Evolutionary conservation across 2,797 vertebrate species (phyloP).

Genomic region (Sebastes iracundus): DNA sequence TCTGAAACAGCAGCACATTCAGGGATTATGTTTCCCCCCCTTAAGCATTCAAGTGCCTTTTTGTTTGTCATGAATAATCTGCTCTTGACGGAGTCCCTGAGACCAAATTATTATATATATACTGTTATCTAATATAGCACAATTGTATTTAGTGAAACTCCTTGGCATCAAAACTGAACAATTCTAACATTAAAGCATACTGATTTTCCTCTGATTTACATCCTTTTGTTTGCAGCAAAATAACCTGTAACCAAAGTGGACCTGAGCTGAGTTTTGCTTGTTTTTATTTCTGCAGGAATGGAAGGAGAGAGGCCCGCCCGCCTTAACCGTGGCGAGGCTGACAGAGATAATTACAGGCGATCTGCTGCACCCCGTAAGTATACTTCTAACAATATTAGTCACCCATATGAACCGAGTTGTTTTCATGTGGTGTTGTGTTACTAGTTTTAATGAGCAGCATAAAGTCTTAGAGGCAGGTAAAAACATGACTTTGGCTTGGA

Average conservation of each 20-base stretch:
- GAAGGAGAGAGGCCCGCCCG: conserved; percentile 96
- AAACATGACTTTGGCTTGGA: background rate
- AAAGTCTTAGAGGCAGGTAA: background rate
- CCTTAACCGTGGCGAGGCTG: conserved; percentile 93
- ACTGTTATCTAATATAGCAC: no score
- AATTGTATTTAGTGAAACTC: background rate
- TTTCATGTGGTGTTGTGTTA: background rate
- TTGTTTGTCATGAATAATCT: background rate
- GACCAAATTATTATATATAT: no score
- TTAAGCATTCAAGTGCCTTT: background rate
- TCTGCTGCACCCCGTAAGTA: conserved; percentile 94
- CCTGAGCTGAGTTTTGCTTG: background rate
- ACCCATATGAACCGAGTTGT: background rate
- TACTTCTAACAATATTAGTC: background rate
- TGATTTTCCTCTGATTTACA: background rate
- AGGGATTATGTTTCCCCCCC: background rate
- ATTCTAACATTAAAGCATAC: background rate
- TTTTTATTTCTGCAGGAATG: conserved; percentile 82
- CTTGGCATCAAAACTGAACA: background rate
- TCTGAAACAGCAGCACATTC: background rate
- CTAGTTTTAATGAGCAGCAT: background rate
- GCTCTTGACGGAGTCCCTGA: background rate
- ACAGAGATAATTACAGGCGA: conserved; percentile 96
- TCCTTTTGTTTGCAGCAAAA: background rate
- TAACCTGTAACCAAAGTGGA: background rate